Conservation (phyloP, 2,113 vertebrate genomes). For the Telmatochromis brachygnathus region DNA sequence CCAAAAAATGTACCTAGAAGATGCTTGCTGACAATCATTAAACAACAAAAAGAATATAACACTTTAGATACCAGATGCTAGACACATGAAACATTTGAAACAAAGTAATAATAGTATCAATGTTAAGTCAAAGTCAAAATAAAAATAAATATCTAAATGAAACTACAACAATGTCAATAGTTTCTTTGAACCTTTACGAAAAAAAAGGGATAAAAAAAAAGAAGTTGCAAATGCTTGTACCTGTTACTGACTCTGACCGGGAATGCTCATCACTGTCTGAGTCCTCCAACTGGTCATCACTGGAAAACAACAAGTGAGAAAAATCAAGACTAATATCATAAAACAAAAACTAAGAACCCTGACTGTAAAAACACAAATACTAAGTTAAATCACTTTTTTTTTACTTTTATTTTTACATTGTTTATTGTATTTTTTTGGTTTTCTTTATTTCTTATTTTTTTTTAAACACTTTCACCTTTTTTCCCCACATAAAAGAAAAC, state of each 20-base stretch:
- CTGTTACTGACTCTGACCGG: conserved; percentile 94
- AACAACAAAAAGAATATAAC: background rate
- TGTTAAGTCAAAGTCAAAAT: background rate
- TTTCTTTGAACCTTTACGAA: background rate
- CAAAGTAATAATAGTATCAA: background rate
- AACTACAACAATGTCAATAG: background rate
- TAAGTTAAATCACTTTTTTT: background rate
- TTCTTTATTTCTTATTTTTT: background rate
- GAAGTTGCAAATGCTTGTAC: conserved; percentile 49
- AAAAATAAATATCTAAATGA: background rate
- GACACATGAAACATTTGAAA: background rate
- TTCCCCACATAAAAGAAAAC: background rate
- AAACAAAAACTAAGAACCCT: background rate
- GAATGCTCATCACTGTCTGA: conserved; percentile 99
- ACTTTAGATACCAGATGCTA: background rate
- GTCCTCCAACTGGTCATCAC: conserved; percentile 96
- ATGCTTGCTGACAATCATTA: background rate
- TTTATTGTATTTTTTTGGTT: background rate
- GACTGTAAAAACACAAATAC: background rate
- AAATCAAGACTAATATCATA: background rate
- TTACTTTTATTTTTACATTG: background rate
- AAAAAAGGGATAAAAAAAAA: background rate
- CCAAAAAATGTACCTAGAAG: background rate
- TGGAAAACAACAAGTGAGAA: conserved; percentile 40
- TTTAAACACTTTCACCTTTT: background rate